Base-by-base conservation (phyloP, 37 sponge, comb jelly and placozoan genomes). In the Geodia barretti region DNA sequence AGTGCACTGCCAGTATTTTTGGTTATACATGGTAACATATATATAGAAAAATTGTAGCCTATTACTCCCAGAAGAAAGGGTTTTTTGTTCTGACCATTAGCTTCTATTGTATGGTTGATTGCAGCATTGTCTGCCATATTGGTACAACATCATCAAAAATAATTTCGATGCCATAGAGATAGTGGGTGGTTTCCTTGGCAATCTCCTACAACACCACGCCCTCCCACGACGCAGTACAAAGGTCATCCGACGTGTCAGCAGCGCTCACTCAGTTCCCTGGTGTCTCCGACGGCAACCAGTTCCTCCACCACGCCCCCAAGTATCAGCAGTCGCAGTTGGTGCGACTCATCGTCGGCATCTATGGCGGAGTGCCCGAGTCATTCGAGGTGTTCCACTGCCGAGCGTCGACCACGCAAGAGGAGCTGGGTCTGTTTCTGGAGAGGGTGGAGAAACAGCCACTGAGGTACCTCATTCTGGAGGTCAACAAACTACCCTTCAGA, bases 311-410 rank as follows among this genome's bases (percentile, higher is more conserved):
- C 64, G 69, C 75, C 61, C 85, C 85, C 60, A 14, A 68, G 26
- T 84, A 80, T 66, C 42, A 74, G 35, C 84, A 79, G n/a, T 26
- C 34, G 3, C 78, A 89, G 30, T 64, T 92, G 32, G 41, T 92
- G 28, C 68, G 78, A 19, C 73, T 92, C 32, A 85, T 92, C 21
- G 36, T 88, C 42, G 59, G 80, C 41, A 67, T 92, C 24, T 92
- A 71, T 72, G 64, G 64, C 14, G 86, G 90, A 41, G 70, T 92
- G 0, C 93, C 93, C 29, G 93, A 84, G 41, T 37, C 90, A 9
- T 92, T 81, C 64, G 89, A 89, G 39, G 81, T 92, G 67, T 80
- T 89, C 32, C 90, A 66, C 64, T 92, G 93, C 36, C 64, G 70
- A 2, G 31, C 89, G 2, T 67, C 83, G 41, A 79, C 86, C 23